phyloP scores from a whole-genome alignment of 2,113 vertebrate species.

The Loxodonta africana region DNA sequence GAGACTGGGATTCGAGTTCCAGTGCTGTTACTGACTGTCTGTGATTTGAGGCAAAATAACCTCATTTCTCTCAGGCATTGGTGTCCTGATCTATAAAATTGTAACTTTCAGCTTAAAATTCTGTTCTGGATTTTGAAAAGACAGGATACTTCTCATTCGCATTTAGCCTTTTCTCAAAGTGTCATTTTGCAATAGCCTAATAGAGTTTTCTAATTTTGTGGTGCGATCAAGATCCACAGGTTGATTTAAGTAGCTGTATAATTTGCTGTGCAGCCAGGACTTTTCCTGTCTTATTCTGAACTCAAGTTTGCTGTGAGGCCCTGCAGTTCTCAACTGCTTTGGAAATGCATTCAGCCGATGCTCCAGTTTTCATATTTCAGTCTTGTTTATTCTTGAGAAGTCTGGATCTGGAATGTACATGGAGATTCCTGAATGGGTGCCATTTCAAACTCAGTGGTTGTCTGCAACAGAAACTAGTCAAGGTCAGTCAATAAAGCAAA shows the following conservation, averaged over 20 bases:
- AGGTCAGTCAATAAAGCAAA: background rate
- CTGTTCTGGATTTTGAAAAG: slow-evolving; percentile 8
- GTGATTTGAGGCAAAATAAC: background rate
- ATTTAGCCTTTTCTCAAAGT: background rate
- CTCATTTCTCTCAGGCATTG: background rate
- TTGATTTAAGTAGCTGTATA: background rate
- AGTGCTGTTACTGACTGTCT: background rate
- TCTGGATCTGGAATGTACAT: background rate
- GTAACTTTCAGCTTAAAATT: slow-evolving; percentile 14
- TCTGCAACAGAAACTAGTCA: background rate
- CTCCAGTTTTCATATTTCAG: background rate
- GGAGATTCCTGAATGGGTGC: background rate
- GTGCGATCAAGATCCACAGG: background rate
- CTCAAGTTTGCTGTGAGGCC: background rate
- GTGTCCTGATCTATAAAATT: slow-evolving; percentile 37
- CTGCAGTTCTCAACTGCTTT: background rate
- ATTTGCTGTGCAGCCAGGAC: background rate
- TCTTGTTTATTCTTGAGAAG: background rate
- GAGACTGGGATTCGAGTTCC: background rate
- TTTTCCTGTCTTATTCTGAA: background rate
- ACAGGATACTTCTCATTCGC: background rate
- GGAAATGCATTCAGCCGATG: background rate
- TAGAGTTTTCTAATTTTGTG: background rate
- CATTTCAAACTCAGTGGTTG: background rate
- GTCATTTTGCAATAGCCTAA: background rate